Evolutionary conservation across 2,113 vertebrate species (phyloP).

Genomic region (Cisticola juncidis): DNA sequence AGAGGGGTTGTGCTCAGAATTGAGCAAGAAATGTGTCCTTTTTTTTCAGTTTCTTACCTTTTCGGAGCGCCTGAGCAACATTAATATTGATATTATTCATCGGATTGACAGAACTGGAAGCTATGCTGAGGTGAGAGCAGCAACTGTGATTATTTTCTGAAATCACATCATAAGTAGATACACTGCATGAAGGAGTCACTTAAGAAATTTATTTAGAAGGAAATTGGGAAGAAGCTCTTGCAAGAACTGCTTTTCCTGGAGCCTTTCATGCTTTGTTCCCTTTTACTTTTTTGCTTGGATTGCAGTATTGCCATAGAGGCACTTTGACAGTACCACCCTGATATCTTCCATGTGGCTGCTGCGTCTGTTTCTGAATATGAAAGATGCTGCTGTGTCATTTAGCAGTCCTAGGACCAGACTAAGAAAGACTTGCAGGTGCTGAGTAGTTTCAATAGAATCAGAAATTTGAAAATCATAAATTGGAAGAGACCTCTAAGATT

Average conservation of each 20-base stretch:
- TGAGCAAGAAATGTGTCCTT: not conserved
- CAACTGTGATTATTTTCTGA: not conserved
- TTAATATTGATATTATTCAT: slow-evolving; percentile 96
- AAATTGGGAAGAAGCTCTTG: not conserved
- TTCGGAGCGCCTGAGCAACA: slow-evolving; percentile 90
- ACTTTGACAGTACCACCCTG: not conserved
- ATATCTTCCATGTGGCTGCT: not conserved
- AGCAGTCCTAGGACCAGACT: not conserved
- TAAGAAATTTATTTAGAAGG: not conserved
- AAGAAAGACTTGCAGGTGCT: not conserved
- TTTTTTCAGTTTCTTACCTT: slow-evolving; percentile 92
- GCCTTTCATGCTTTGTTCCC: not conserved
- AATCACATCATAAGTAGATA: not conserved
- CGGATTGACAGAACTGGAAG: slow-evolving; percentile 91
- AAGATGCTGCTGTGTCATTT: not conserved
- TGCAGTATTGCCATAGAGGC: not conserved
- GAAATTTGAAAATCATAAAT: not conserved
- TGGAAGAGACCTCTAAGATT: not conserved
- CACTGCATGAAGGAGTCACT: accelerated
- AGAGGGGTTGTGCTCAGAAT: not conserved
- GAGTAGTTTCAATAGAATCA: not conserved
- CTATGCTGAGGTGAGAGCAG: slow-evolving; percentile 84
- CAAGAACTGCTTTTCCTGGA: not conserved
- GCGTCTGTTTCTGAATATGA: not conserved
- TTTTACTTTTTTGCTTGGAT: not conserved